Evolutionary conservation across 2,113 vertebrate species (phyloP).

Genomic region (Scortum barcoo): DNA sequence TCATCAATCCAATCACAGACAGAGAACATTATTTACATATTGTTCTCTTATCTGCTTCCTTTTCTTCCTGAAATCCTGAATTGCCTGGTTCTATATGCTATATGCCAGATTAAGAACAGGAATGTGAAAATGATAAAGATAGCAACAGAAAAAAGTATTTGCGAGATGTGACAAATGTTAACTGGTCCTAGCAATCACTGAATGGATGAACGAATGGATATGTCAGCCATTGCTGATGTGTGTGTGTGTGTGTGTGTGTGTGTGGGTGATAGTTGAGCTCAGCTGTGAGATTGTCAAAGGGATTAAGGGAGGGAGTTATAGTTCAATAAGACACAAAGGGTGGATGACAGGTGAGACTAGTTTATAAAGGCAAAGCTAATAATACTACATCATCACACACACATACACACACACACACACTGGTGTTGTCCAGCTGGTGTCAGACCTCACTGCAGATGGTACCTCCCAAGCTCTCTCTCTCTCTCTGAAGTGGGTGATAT

Average conservation of each 20-base stretch:
- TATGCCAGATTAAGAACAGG: neutral
- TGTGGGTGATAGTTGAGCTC: constrained; percentile 24
- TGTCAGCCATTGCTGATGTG: neutral
- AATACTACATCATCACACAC: too few species aligned
- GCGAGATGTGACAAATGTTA: neutral
- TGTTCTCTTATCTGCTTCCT: neutral
- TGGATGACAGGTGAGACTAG: constrained; percentile 63
- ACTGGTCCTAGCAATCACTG: neutral
- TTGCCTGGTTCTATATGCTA: too few species aligned
- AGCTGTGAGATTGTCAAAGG: constrained; percentile 53
- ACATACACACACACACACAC: constrained; percentile 10
- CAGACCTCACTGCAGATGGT: constrained; percentile 47
- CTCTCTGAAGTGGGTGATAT: neutral
- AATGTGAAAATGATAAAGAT: neutral
- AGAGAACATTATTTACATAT: neutral
- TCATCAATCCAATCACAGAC: neutral
- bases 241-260: neutral
- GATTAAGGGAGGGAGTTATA: constrained; percentile 55
- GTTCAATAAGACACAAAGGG: constrained; percentile 51
- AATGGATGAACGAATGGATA: neutral
- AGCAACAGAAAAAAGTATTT: neutral
- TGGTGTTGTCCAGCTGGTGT: constrained; percentile 55
- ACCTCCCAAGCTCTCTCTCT: neutral
- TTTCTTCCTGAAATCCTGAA: too few species aligned
- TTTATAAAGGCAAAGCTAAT: constrained; percentile 60